Percentiles rank a stretch among this genome's conserved stretches.
phyloP scores from a whole-genome alignment of 2,113 vertebrate genomes.

The Protobothrops mucrosquamatus region DNA sequence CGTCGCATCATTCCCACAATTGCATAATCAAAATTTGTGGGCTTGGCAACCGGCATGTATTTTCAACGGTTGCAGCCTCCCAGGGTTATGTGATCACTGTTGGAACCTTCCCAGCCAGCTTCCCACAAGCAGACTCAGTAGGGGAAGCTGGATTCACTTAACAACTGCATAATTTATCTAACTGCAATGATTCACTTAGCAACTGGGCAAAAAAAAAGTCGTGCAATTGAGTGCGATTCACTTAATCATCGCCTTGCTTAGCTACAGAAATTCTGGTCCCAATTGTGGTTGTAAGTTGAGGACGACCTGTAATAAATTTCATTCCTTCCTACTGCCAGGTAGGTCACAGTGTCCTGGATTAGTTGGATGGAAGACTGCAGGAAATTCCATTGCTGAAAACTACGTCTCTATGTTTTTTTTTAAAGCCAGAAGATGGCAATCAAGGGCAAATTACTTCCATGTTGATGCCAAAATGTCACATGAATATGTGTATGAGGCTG shows the following conservation, averaged over 20 bases:
- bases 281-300: too few relatives aligned
- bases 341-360: background rate
- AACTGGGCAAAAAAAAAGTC: too few relatives aligned
- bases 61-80: background rate
- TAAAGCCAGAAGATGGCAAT: background rate
- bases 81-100: background rate
- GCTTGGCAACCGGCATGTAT: background rate
- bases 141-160: too few relatives aligned
- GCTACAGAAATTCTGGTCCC: too few relatives aligned
- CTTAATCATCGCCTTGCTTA: too few relatives aligned
- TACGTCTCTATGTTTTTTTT: too few relatives aligned
- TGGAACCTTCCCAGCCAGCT: too few relatives aligned
- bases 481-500: background rate
- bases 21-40: too few relatives aligned
- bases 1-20: background rate
- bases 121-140: too few relatives aligned
- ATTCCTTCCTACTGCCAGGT: background rate
- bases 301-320: background rate
- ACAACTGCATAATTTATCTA: too few relatives aligned
- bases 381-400: background rate
- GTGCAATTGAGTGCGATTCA: too few relatives aligned
- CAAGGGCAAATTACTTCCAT: background rate
- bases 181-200: too few relatives aligned
- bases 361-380: background rate
- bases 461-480: background rate